These are phyloP conservation scores for Rhopalosiphum maidis DNA, from an alignment of 1,140 invertebrate genomes.

Conservation along the genomic window DNA sequence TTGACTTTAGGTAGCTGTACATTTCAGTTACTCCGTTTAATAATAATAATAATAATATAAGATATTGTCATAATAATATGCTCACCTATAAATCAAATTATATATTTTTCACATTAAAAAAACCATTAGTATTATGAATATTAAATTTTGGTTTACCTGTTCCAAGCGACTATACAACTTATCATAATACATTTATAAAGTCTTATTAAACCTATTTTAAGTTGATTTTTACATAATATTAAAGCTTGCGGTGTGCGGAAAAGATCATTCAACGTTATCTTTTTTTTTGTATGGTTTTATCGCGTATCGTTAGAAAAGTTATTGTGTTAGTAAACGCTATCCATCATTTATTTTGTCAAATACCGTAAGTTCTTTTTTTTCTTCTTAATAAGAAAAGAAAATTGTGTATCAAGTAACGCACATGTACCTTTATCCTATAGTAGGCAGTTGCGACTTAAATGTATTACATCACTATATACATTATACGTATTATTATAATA, in stretches of 20 bases:
- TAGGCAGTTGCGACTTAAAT: neutral
- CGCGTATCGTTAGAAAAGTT: neutral
- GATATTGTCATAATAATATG: neutral
- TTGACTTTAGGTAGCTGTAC: neutral
- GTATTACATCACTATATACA: neutral
- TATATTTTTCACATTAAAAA: neutral
- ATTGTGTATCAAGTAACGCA: neutral
- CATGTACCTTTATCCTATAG: neutral
- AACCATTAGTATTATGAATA: neutral
- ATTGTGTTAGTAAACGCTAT: neutral
- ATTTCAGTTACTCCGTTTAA: neutral
- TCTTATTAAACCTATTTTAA: neutral
- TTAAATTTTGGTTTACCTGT: neutral
- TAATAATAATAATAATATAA: neutral
- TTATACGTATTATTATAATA: neutral
- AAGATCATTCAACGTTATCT: constrained; percentile 5
- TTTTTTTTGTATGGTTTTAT: neutral
- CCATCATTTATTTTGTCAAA: constrained; percentile 10
- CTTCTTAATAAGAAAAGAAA: neutral
- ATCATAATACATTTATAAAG: neutral
- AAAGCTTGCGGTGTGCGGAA: neutral
- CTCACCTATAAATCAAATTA: neutral
- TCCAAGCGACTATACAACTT: neutral
- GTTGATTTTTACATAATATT: neutral
- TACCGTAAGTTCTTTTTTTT: neutral